A percentile compares a stretch with the other conserved stretches of the same genome.
These are phyloP conservation scores for Sminthurides bifidus DNA, from an alignment of 1,140 invertebrate genomes.

Conservation along the genomic window DNA sequence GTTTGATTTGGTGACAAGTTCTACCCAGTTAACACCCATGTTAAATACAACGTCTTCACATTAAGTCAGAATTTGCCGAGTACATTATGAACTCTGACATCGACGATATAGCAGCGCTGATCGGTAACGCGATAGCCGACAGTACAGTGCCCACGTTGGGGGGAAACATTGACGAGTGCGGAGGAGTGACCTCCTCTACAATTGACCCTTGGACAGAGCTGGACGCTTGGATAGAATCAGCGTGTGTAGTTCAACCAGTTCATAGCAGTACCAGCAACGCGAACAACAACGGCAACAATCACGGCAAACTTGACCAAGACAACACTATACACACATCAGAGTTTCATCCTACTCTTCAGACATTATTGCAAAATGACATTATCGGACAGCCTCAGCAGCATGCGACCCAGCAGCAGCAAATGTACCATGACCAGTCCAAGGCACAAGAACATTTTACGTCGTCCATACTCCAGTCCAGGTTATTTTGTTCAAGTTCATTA, in stretches of 20 bases:
- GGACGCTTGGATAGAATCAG: constrained; percentile 67
- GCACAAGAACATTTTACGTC: constrained; percentile 7
- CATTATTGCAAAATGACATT: constrained; percentile 1
- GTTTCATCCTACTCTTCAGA: constrained; percentile 8
- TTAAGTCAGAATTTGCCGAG: constrained; percentile 35
- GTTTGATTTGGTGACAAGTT: constrained; percentile 12
- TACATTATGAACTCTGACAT: constrained; percentile 48
- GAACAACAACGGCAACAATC: constrained; percentile 6
- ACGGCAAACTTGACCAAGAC: constrained; percentile 20
- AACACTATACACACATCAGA: constrained; percentile 26
- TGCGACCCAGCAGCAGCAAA: neutral
- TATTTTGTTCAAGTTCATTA: neutral
- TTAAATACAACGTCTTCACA: constrained; percentile 35
- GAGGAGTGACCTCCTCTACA: constrained; percentile 29
- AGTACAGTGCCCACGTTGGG: constrained; percentile 58
- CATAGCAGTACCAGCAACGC: constrained; percentile 36
- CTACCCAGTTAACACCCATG: constrained; percentile 15
- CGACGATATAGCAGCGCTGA: constrained; percentile 75
- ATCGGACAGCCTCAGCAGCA: neutral
- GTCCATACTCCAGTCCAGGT: constrained; percentile 20
- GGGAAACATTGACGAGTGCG: constrained; percentile 19
- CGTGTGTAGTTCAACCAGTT: constrained; percentile 40
- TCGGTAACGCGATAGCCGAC: constrained; percentile 77
- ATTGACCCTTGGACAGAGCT: constrained; percentile 39
- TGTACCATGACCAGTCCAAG: constrained; percentile 5